phyloP scores from a whole-genome alignment of 1,140 invertebrate genomes.

The Leucophenga varia region DNA sequence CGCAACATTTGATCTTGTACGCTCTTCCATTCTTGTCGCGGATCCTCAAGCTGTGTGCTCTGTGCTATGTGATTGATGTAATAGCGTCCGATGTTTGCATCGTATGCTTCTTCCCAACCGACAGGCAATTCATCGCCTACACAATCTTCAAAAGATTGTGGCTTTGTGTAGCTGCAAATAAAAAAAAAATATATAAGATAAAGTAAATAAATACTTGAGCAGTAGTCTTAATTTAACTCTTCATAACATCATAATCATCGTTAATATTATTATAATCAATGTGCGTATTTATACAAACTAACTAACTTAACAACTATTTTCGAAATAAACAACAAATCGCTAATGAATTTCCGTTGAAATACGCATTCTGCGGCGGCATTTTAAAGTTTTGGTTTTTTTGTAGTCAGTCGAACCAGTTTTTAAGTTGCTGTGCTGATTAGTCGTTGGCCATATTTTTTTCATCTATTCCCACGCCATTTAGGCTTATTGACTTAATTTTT shows the following conservation, averaged over 20 bases:
- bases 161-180: constrained; percentile 88
- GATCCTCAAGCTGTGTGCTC: constrained; percentile 94
- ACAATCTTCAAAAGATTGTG: constrained; percentile 95
- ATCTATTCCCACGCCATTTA: constrained; percentile 42
- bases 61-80: constrained; percentile 96
- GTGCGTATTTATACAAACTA: not conserved
- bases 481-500: not conserved
- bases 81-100: constrained; percentile 90
- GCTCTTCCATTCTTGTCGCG: constrained; percentile 90
- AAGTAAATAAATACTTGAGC: constrained; percentile 13
- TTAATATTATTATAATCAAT: constrained; percentile 23
- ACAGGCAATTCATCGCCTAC: constrained; percentile 94
- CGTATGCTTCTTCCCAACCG: constrained; percentile 95
- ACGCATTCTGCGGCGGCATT: constrained; percentile 8
- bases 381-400: constrained; percentile 3
- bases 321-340: constrained; percentile 16
- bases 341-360: constrained; percentile 33
- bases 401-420: no score
- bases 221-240: constrained; percentile 4
- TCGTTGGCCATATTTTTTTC: no score
- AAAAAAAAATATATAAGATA: constrained; percentile 35
- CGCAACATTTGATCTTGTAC: constrained; percentile 95
- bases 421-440: no score
- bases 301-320: not conserved
- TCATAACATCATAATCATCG: constrained; percentile 16